Evolutionary conservation across 2,888 invertebrate species (phyloP).

Genomic region (Chymomyza procnemis): DNA sequence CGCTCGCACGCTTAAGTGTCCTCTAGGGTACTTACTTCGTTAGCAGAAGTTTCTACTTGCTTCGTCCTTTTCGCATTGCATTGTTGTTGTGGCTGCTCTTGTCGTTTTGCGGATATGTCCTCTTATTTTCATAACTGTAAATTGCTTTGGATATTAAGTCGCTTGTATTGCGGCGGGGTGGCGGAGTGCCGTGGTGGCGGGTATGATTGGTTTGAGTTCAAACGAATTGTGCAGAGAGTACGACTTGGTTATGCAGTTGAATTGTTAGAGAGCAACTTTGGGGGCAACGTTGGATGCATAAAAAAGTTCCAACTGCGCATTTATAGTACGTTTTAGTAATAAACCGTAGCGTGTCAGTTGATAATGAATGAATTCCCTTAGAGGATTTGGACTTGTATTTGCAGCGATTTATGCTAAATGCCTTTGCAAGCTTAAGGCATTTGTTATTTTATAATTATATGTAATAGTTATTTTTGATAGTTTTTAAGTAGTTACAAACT

Average conservation of each 20-base stretch:
- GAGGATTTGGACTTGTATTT: not conserved
- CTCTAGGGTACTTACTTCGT: slow-evolving; percentile 75
- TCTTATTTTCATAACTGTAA: slow-evolving; percentile 77
- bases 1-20: slow-evolving; percentile 75
- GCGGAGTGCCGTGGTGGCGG: no score
- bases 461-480: not conserved
- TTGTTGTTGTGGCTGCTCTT: slow-evolving; percentile 46
- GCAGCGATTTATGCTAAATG: not conserved
- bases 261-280: slow-evolving; percentile 2
- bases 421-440: not conserved
- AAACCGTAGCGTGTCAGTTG: slow-evolving; percentile 45
- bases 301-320: slow-evolving; percentile 25
- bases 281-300: slow-evolving; percentile 17
- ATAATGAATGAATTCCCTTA: slow-evolving; percentile 34
- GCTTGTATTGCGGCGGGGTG: slow-evolving; percentile 36
- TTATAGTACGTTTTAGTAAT: slow-evolving; percentile 46
- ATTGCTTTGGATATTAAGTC: slow-evolving; percentile 76
- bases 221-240: not conserved
- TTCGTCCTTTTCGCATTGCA: slow-evolving; percentile 35
- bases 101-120: slow-evolving; percentile 74
- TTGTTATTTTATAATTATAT: no score
- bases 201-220: not conserved
- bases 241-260: not conserved
- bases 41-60: slow-evolving; percentile 71
- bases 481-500: not conserved